A percentile compares a stretch with the other conserved stretches of the same genome.
Conservation (phyloP, 1,140 invertebrate species). For the Homalodisca vitripennis region DNA sequence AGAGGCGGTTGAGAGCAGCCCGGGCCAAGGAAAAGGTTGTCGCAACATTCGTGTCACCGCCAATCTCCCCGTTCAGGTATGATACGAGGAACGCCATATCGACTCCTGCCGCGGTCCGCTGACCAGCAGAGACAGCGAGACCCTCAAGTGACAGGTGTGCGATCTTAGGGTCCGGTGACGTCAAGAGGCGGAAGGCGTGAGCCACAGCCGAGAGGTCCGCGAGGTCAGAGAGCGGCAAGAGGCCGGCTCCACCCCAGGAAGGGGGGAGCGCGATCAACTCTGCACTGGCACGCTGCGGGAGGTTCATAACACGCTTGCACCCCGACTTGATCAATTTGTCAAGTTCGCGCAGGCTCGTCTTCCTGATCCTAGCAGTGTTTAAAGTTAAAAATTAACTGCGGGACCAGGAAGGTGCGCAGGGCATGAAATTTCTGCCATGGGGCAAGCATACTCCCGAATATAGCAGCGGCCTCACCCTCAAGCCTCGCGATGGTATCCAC, state of each 20-base stretch:
- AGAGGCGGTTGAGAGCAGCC: not conserved
- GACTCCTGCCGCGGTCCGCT: not conserved
- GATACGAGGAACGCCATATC: not conserved
- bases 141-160: not conserved
- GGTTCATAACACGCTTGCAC: not conserved
- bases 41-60: not conserved
- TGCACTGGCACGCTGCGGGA: not conserved
- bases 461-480: constrained; percentile 46
- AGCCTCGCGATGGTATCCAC: not conserved
- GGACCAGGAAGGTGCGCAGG: not conserved
- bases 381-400: not conserved
- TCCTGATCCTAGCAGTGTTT: not conserved
- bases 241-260: not conserved
- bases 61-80: not conserved
- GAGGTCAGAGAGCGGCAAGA: not conserved
- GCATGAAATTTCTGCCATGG: constrained; percentile 45
- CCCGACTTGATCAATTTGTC: not conserved
- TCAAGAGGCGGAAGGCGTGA: not conserved
- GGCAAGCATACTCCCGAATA: constrained; percentile 56
- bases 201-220: not conserved
- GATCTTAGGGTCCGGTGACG: not conserved
- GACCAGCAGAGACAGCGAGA: not conserved
- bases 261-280: not conserved
- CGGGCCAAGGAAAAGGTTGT: not conserved
- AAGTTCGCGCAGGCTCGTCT: not conserved